These are phyloP conservation scores for Acanthosepion lycidas DNA, from an alignment of 2,888 invertebrate species.

Conservation along the genomic window DNA sequence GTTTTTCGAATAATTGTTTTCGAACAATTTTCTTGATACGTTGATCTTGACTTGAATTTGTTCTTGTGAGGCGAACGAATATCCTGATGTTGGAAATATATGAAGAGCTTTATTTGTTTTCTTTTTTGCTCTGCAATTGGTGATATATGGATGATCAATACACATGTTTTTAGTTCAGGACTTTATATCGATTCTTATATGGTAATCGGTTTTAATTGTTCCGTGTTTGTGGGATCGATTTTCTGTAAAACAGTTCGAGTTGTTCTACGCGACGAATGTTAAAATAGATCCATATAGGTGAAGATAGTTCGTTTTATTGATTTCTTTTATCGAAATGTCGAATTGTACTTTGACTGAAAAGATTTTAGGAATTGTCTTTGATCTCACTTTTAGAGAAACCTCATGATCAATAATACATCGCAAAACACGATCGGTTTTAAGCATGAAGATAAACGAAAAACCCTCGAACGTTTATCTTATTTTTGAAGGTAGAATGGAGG, in stretches of 20 bases:
- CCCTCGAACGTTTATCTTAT: not conserved
- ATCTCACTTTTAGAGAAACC: not conserved
- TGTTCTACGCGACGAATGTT: not conserved
- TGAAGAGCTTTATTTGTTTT: not conserved
- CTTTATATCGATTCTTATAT: not conserved
- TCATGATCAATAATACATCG: not conserved
- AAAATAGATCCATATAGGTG: not conserved
- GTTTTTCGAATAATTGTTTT: too few relatives aligned
- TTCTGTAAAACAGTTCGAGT: not conserved
- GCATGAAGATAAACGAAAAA: not conserved
- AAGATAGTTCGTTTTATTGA: not conserved
- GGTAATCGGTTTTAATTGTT: not conserved
- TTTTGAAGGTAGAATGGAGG: not conserved
- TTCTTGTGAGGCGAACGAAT: too few relatives aligned
- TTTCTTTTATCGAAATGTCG: not conserved
- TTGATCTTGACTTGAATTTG: too few relatives aligned
- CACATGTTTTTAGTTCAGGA: not conserved
- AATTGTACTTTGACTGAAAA: not conserved
- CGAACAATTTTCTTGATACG: too few relatives aligned
- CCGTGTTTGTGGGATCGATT: not conserved
- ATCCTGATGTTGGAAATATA: too few relatives aligned
- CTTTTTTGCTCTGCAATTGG: not conserved
- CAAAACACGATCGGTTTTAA: not conserved
- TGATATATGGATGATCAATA: not conserved
- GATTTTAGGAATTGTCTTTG: not conserved